These are phyloP conservation scores for Lissonota sp. DNA, from an alignment of 2,888 invertebrate species.

Conservation along the genomic window DNA sequence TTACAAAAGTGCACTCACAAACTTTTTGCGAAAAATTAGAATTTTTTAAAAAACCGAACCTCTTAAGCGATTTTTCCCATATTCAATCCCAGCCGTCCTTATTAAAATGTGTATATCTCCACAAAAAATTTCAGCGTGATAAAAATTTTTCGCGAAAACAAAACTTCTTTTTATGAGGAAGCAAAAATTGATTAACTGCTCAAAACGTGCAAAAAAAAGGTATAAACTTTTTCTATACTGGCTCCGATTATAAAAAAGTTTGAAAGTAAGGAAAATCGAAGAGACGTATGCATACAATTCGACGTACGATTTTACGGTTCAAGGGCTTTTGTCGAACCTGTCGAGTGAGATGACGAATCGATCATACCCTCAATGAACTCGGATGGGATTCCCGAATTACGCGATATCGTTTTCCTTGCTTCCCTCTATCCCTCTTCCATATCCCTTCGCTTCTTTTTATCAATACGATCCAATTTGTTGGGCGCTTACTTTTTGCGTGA, in stretches of 20 bases:
- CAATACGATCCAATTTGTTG: slow-evolving; percentile 65
- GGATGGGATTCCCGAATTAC: slow-evolving; percentile 43
- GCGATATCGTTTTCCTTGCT: not conserved
- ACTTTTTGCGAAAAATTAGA: no score
- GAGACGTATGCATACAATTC: slow-evolving; percentile 18
- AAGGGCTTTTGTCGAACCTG: slow-evolving; percentile 71
- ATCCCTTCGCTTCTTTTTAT: slow-evolving; percentile 48
- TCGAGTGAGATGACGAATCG: slow-evolving; percentile 75
- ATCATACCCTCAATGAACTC: slow-evolving; percentile 20
- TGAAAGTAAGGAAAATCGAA: slow-evolving; percentile 50
- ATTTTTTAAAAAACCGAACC: no score
- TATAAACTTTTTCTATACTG: not conserved
- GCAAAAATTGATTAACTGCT: no score
- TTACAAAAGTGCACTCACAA: no score
- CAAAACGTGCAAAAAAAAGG: not conserved
- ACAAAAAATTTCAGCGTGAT: no score
- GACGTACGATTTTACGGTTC: slow-evolving; percentile 64
- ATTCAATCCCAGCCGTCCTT: no score
- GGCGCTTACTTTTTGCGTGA: slow-evolving; percentile 58
- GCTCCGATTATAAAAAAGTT: slow-evolving; percentile 31
- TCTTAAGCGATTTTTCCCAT: no score
- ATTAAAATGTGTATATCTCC: no score
- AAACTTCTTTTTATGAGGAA: no score
- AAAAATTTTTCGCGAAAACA: no score
- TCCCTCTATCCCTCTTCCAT: slow-evolving; percentile 20